Conservation (phyloP, 2,797 vertebrate species). For the Smutsia gigantea region DNA sequence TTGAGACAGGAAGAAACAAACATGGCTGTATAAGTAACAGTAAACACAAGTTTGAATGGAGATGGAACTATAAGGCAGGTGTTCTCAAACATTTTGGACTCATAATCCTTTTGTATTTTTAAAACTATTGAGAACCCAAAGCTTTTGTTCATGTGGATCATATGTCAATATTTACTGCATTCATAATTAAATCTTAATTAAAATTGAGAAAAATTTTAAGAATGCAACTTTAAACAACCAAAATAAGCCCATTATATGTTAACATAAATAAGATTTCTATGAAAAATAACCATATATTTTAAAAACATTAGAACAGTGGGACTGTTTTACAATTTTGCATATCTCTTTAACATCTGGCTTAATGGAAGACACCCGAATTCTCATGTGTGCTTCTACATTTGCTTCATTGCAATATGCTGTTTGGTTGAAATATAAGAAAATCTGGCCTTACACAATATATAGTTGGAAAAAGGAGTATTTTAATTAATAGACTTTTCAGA, state of each 20-base stretch:
- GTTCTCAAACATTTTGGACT: slow-evolving; percentile 7
- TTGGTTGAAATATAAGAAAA: neutral
- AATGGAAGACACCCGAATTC: neutral
- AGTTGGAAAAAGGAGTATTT: neutral
- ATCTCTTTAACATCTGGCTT: neutral
- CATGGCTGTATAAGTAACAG: neutral
- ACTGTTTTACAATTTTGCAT: neutral
- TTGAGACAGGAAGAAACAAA: neutral
- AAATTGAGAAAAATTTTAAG: neutral
- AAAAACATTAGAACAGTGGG: neutral
- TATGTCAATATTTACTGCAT: neutral
- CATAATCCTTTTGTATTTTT: neutral
- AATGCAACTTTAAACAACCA: neutral
- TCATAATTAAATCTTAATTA: slow-evolving; percentile 3
- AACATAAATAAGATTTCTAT: neutral
- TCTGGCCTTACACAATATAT: neutral
- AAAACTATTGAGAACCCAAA: neutral
- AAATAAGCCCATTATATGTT: neutral
- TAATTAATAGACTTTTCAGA: neutral
- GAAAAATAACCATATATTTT: neutral
- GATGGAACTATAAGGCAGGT: neutral
- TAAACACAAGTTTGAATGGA: neutral
- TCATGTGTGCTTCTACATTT: neutral
- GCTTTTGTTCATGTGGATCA: neutral
- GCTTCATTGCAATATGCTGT: neutral